Conservation (phyloP, 2,888 invertebrate genomes). For the Acrocyrtus sp. region DNA sequence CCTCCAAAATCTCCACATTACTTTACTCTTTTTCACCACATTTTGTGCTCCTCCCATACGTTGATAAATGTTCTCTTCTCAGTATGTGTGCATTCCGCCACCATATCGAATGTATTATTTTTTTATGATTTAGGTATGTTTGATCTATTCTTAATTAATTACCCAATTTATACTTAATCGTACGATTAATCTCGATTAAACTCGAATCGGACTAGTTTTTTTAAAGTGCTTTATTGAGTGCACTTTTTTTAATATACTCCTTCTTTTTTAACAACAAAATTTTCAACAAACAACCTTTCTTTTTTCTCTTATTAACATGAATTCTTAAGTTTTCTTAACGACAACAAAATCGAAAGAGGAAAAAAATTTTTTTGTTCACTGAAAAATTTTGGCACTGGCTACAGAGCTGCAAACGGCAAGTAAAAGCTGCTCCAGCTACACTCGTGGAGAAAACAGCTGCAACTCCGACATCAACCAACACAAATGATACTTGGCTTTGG, state of each 20-base stretch:
- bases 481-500: conserved; percentile 49
- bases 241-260: conserved; percentile 26
- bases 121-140: conserved; percentile 37
- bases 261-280: conserved; percentile 28
- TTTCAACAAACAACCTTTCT: conserved; percentile 25
- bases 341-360: conserved; percentile 12
- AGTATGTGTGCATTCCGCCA: conserved; percentile 24
- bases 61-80: conserved; percentile 16
- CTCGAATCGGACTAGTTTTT: too few species aligned
- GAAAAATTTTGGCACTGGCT: conserved; percentile 55
- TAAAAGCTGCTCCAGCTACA: conserved; percentile 47
- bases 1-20: conserved; percentile 45
- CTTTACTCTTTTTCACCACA: conserved; percentile 31
- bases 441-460: conserved; percentile 47
- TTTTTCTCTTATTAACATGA: conserved; percentile 35
- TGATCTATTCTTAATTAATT: conserved; percentile 4
- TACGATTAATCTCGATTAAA: too few species aligned
- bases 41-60: conserved; percentile 43
- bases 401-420: conserved; percentile 57
- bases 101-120: conserved; percentile 42
- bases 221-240: conserved; percentile 47
- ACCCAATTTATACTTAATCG: conserved; percentile 28
- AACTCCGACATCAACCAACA: conserved; percentile 31
- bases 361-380: conserved; percentile 44
- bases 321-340: too few species aligned